Evolutionary conservation across 2,113 vertebrate species (phyloP).

Genomic region (Odocoileus virginianus): DNA sequence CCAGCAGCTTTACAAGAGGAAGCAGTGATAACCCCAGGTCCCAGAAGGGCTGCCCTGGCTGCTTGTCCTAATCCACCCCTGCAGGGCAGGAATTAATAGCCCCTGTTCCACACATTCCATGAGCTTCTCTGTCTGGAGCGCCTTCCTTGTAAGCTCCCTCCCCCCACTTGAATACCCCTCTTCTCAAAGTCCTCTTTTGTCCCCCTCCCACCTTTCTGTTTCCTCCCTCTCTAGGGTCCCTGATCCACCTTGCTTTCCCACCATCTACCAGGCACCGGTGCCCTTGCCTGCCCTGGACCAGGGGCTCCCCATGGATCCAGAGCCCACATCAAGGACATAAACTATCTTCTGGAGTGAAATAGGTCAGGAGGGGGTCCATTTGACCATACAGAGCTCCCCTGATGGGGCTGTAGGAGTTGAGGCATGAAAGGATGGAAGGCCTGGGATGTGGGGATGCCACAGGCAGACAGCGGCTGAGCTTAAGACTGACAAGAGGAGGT

Average conservation of each 20-base stretch:
- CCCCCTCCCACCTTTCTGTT: background rate
- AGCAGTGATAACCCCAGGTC: background rate
- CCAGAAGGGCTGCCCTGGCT: background rate
- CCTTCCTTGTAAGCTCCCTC: background rate
- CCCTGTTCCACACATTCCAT: background rate
- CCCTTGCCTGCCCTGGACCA: background rate
- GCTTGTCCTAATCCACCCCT: background rate
- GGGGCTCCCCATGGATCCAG: background rate
- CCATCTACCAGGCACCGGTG: background rate
- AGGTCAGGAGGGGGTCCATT: fast-evolving
- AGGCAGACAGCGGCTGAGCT: background rate
- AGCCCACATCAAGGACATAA: background rate
- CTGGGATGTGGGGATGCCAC: too few relatives aligned
- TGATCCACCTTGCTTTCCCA: background rate
- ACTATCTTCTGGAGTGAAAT: background rate
- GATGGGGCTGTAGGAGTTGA: background rate
- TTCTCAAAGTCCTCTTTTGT: background rate
- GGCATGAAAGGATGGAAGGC: background rate
- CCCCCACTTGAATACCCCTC: background rate
- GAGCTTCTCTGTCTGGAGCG: background rate
- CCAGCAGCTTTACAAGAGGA: background rate
- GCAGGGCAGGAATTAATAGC: background rate
- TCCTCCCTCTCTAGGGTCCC: too few relatives aligned
- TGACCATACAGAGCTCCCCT: background rate
- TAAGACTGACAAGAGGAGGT: background rate